These are phyloP conservation scores for Myopa tessellatipennis DNA, from an alignment of 2,888 invertebrate species.

Conservation along the genomic window DNA sequence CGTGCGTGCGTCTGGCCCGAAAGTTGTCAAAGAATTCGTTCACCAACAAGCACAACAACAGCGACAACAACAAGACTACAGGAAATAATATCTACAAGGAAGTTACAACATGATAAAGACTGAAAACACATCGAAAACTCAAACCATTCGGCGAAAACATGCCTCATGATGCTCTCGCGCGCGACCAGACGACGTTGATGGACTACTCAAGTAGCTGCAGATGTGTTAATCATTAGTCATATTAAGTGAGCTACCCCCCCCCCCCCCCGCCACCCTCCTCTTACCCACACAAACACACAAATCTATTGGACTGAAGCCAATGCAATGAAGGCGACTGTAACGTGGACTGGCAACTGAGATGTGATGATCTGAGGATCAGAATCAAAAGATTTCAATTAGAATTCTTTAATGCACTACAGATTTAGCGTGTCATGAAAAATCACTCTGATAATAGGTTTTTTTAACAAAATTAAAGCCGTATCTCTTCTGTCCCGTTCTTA, in stretches of 20 bases:
- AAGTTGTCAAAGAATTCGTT: slow-evolving; percentile 35
- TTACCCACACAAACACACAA: no score
- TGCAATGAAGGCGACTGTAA: not conserved
- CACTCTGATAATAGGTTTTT: no score
- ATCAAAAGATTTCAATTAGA: no score
- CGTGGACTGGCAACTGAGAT: no score
- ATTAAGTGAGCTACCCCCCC: slow-evolving; percentile 23
- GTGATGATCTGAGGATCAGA: not conserved
- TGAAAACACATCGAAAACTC: not conserved
- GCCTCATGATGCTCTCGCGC: not conserved
- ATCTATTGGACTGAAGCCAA: slow-evolving; percentile 32
- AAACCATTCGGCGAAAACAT: not conserved
- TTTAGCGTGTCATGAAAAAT: slow-evolving; percentile 1
- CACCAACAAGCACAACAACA: not conserved
- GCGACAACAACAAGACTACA: not conserved
- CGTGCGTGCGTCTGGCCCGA: slow-evolving; percentile 21
- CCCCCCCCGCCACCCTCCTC: no score
- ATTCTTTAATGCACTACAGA: not conserved
- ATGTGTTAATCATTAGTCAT: slow-evolving; percentile 38
- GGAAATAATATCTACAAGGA: not conserved
- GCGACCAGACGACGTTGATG: not conserved
- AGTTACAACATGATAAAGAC: not conserved
- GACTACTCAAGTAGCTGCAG: slow-evolving; percentile 6
- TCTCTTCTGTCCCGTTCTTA: no score
- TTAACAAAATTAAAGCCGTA: no score